Conservation (phyloP, 2,113 vertebrate genomes). For the Ciconia boyciana region DNA sequence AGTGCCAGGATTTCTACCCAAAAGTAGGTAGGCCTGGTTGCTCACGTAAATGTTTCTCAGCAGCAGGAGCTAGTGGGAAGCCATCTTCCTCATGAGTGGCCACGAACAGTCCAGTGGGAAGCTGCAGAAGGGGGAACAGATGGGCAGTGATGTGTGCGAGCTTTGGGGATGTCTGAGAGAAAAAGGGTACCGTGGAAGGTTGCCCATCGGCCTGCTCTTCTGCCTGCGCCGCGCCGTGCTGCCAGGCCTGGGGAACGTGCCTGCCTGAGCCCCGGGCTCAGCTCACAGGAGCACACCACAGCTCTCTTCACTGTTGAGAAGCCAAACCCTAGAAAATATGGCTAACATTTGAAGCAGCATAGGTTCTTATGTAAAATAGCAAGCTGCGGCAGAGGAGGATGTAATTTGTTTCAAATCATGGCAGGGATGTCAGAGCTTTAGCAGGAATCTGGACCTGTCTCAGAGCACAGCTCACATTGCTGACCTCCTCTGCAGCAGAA, state of each 20-base stretch:
- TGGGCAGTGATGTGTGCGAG: neutral
- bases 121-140: neutral
- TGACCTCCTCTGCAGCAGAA: neutral
- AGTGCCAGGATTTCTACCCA: neutral
- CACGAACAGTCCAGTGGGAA: neutral
- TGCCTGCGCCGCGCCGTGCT: fast-evolving
- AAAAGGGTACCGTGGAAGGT: neutral
- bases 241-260: neutral
- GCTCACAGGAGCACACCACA: neutral
- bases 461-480: neutral
- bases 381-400: neutral
- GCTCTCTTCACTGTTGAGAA: neutral
- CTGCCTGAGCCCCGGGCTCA: neutral
- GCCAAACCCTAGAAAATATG: neutral
- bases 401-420: neutral
- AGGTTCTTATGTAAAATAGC: neutral
- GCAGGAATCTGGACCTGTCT: neutral
- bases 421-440: neutral
- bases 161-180: neutral
- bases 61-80: neutral
- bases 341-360: neutral
- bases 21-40: neutral
- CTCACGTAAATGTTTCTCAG: neutral
- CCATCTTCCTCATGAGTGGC: neutral
- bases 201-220: neutral